Evolutionary conservation across 2,888 invertebrate genomes (phyloP).

Genomic region (Phaonia tiefii): DNA sequence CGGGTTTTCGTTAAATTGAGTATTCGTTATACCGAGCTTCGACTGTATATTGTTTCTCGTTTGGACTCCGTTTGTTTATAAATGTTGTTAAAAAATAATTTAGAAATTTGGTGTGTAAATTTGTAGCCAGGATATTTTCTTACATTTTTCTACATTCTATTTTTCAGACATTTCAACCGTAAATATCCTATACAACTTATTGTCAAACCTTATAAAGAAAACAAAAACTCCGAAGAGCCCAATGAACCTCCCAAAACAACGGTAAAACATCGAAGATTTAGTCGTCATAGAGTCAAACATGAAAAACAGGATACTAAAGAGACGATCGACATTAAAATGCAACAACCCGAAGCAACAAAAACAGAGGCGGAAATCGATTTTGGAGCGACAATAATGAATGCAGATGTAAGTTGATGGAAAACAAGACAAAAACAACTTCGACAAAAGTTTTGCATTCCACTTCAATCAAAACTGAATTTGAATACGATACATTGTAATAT

Average conservation of each 20-base stretch:
- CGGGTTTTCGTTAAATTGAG: too few species aligned
- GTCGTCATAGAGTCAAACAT: slow-evolving; percentile 44
- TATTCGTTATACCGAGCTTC: too few species aligned
- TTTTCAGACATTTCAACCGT: slow-evolving; percentile 78
- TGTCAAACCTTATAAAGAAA: slow-evolving; percentile 71
- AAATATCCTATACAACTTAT: slow-evolving; percentile 80
- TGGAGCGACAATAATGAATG: slow-evolving; percentile 75
- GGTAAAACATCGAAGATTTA: slow-evolving; percentile 26
- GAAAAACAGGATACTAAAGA: slow-evolving; percentile 50
- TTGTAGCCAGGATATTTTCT: too few species aligned
- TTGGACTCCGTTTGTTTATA: too few species aligned
- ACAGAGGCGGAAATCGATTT: slow-evolving; percentile 73
- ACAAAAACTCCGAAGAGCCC: slow-evolving; percentile 17
- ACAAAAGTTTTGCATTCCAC: neutral
- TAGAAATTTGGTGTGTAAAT: too few species aligned
- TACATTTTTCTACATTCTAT: too few species aligned
- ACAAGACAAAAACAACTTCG: neutral
- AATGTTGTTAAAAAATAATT: neutral
- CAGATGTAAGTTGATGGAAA: slow-evolving; percentile 73
- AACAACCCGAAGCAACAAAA: slow-evolving; percentile 50
- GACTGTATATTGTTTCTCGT: too few species aligned
- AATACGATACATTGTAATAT: too few species aligned
- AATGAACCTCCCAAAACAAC: slow-evolving; percentile 37
- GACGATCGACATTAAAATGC: slow-evolving; percentile 53
- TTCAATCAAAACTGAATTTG: neutral